Base-by-base conservation (phyloP, 2,888 invertebrate species). In the Troides oblongomaculatus region DNA sequence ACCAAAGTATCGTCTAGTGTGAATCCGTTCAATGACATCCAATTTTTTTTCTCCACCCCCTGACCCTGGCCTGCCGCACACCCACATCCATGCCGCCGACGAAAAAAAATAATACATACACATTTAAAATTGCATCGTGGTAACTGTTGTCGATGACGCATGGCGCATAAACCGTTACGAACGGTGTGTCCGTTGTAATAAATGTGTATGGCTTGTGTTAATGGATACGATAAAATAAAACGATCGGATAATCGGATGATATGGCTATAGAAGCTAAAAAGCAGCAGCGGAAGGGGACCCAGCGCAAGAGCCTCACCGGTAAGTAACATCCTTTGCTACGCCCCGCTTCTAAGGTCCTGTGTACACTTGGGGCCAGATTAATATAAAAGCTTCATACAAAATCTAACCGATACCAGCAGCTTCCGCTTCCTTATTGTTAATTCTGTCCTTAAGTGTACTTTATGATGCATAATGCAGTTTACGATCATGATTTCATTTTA, bases 261-360 rank as follows among this genome's bases (percentile, higher is more conserved):
- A 82, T 85, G 88, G 88, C 85, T 86, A 86, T 94, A 97, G 97
- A 97, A 95, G 97, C 97, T 95, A 97, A 97, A 97, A 97, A 97
- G 96, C 96, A 96, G 94, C 95, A 96, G 95, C 96, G 96, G 95
- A 97, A 97, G 95, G 85, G 78, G 76, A 79, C 83, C 59, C 90
- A 90, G 72, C 89, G 92, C 85, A 97, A 97, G 95, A 97, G 97
- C 92, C 93, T 96, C 92, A 94, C 96, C 94, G 97, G 97, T 97
- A 96, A 97, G 95, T 94, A 88, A 84, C 69, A 72, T 88, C 89
- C 90, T 90, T 90, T 90, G 88, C 90, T 87, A 85, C 74, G 80
- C 78, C 88, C 87, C 82, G 86, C 89, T 86, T 88, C 70, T 68
- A 71, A 74, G 72, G 81, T 81, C 83, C 83, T 77, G 72, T 72